Evolutionary conservation across 53 echinoderm and acorn worm genomes (phyloP).

Genomic region (Hippasteria phrygiana): DNA sequence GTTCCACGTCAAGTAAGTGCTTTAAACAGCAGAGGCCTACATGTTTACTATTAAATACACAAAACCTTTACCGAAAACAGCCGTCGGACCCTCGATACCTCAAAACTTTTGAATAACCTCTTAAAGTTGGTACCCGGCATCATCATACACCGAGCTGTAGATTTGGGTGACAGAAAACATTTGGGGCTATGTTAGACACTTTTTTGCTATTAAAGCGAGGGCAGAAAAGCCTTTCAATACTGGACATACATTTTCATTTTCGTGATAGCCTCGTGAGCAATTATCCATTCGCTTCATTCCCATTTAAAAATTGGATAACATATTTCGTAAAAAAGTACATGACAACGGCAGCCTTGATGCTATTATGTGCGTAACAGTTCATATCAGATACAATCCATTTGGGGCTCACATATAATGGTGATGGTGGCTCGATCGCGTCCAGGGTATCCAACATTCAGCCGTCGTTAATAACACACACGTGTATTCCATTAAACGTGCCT

Average conservation of each 20-base stretch:
- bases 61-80: too few species aligned
- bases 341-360: not conserved
- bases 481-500: slow-evolving; percentile 34
- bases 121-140: too few species aligned
- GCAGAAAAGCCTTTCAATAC: not conserved
- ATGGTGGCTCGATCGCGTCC: not conserved
- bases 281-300: not conserved
- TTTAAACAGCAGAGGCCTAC: too few species aligned
- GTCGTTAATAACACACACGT: slow-evolving; percentile 34
- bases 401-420: too few species aligned
- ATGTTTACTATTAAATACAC: too few species aligned
- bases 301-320: not conserved
- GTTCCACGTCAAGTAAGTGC: too few species aligned
- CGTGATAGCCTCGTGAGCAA: not conserved
- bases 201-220: too few species aligned
- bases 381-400: not conserved
- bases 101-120: too few species aligned
- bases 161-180: too few species aligned
- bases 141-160: too few species aligned
- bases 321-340: not conserved
- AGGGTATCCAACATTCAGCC: not conserved
- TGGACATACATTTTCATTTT: not conserved
- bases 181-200: too few species aligned
- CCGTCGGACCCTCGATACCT: too few species aligned
- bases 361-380: not conserved